phyloP scores from a whole-genome alignment of 2,797 vertebrate species.

The Peromyscus eremicus region DNA sequence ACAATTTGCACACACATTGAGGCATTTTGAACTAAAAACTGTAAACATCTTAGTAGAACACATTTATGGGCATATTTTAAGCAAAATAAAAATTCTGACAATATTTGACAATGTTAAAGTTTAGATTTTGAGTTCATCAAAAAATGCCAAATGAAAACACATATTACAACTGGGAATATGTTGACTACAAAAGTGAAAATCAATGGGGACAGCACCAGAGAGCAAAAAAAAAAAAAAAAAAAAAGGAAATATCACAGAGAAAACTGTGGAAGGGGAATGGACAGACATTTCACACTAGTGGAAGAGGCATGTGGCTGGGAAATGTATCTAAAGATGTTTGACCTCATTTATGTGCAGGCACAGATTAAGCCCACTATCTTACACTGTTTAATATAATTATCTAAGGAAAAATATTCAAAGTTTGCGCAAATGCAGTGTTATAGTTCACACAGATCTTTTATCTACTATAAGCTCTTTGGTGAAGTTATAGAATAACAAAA shows the following conservation, averaged over 20 bases:
- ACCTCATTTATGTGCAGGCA: not conserved
- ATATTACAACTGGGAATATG: not conserved
- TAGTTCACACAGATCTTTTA: not conserved
- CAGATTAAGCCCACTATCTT: not conserved
- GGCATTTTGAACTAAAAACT: slow-evolving; percentile 13
- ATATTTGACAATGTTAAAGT: not conserved
- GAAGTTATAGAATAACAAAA: not conserved
- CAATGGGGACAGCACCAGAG: not conserved
- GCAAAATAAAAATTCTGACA: not conserved
- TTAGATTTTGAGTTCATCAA: not conserved
- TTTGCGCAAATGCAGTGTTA: not conserved
- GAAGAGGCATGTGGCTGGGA: not conserved
- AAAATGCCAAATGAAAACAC: not conserved
- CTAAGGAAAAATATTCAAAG: not conserved
- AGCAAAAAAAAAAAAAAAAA: not conserved
- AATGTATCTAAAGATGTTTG: not conserved
- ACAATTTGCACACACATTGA: not conserved
- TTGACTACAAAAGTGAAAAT: not conserved
- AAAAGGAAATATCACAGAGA: not conserved
- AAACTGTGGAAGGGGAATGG: not conserved
- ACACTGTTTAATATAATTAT: not conserved
- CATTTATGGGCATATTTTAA: slow-evolving; percentile 48
- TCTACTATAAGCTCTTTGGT: not conserved
- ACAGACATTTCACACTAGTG: not conserved
- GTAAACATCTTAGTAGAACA: slow-evolving; percentile 45